A percentile compares a stretch with the other conserved stretches of the same genome.
phyloP scores from a whole-genome alignment of 2,113 vertebrate genomes.

The Melanocharis versteri region DNA sequence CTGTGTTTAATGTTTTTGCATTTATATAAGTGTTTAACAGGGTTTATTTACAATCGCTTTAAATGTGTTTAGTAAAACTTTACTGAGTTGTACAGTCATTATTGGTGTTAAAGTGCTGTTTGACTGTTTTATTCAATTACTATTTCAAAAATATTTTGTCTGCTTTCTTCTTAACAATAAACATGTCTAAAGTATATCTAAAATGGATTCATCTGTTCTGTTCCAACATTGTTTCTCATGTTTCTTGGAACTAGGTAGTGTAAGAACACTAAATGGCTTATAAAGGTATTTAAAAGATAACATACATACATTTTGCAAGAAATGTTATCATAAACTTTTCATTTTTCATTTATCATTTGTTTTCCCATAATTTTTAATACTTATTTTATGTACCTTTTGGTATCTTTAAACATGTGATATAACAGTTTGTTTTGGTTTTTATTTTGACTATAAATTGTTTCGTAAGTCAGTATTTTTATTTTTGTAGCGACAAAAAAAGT shows the following conservation, averaged over 20 bases:
- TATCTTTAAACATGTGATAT: background rate
- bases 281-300: background rate
- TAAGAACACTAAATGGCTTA: background rate
- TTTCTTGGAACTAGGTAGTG: background rate
- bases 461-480: background rate
- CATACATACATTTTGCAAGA: background rate
- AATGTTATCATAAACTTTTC: background rate
- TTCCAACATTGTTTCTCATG: slow-evolving; percentile 36
- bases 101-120: slow-evolving; percentile 28
- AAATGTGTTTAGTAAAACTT: slow-evolving; percentile 44
- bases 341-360: background rate
- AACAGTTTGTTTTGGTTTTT: background rate
- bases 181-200: slow-evolving; percentile 51
- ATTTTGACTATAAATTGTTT: background rate
- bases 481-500: background rate
- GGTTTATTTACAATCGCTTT: slow-evolving; percentile 18
- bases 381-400: background rate
- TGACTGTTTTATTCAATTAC: slow-evolving; percentile 53
- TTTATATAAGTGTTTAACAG: slow-evolving; percentile 41
- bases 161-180: slow-evolving; percentile 71
- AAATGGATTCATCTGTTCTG: slow-evolving; percentile 68
- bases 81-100: slow-evolving; percentile 40
- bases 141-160: slow-evolving; percentile 67
- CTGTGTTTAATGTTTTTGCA: slow-evolving; percentile 39
- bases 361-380: background rate